Percentiles rank a stretch among this genome's conserved stretches.
phyloP scores from a whole-genome alignment of 2,888 invertebrate genomes.

The Troides oblongomaculatus region DNA sequence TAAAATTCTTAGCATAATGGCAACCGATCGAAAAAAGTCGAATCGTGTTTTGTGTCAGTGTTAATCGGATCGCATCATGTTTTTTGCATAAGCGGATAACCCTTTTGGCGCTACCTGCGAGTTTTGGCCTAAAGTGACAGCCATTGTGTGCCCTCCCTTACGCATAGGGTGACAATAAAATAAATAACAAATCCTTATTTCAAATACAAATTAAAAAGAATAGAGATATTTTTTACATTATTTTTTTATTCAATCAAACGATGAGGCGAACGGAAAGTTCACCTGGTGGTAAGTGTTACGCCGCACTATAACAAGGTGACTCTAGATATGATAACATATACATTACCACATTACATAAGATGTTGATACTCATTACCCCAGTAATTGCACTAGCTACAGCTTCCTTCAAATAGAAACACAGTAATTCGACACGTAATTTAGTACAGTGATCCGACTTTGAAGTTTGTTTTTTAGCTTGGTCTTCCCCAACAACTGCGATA shows the following conservation, averaged over 20 bases:
- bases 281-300: too few relatives aligned
- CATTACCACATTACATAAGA: too few relatives aligned
- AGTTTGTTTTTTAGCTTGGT: background rate
- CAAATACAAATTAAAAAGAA: too few relatives aligned
- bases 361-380: too few relatives aligned
- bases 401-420: too few relatives aligned
- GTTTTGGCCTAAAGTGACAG: slow-evolving; percentile 44
- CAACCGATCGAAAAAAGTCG: slow-evolving; percentile 56
- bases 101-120: slow-evolving; percentile 72
- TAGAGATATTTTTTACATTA: too few relatives aligned
- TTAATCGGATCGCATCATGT: slow-evolving; percentile 72
- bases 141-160: slow-evolving; percentile 54
- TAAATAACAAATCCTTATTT: background rate
- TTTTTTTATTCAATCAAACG: too few relatives aligned
- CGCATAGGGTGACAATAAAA: slow-evolving; percentile 52
- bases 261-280: too few relatives aligned
- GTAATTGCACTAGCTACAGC: too few relatives aligned
- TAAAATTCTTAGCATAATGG: slow-evolving; percentile 55
- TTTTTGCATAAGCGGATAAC: slow-evolving; percentile 80
- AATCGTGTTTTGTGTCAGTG: slow-evolving; percentile 63
- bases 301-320: too few relatives aligned
- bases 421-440: background rate
- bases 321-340: too few relatives aligned
- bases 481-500: too few relatives aligned
- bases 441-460: background rate